These are phyloP conservation scores for Schizopygopsis malacanthus DNA, from an alignment of 2,797 vertebrate species.

Conservation along the genomic window DNA sequence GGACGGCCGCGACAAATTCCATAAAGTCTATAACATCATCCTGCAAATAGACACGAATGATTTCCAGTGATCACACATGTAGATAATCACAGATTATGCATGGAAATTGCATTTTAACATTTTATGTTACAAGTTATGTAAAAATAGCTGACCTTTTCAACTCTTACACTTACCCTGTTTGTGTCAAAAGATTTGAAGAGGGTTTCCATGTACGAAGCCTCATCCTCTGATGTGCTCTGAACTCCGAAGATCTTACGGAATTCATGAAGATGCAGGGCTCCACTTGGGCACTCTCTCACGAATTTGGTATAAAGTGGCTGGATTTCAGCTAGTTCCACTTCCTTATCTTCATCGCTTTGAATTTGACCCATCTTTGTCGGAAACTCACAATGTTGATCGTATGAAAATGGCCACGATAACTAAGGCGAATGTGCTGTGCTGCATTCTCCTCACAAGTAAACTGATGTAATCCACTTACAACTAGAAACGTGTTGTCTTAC, in stretches of 20 bases:
- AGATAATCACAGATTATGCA: constrained; percentile 38
- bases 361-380: constrained; percentile 54
- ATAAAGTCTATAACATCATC: constrained; percentile 68
- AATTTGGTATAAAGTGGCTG: constrained; percentile 65
- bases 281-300: constrained; percentile 65
- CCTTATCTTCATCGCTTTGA: constrained; percentile 46
- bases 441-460: neutral
- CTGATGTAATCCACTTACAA: constrained; percentile 42
- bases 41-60: constrained; percentile 51
- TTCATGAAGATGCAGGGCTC: constrained; percentile 62
- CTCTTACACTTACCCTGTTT: constrained; percentile 56
- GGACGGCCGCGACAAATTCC: constrained; percentile 67
- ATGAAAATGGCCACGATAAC: neutral
- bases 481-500: constrained; percentile 5
- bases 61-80: neutral
- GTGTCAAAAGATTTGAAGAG: constrained; percentile 65
- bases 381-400: constrained; percentile 2
- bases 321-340: constrained; percentile 62
- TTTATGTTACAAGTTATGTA: neutral
- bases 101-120: neutral
- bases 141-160: neutral
- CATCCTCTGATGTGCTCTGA: constrained; percentile 55
- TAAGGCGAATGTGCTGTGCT: neutral
- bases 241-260: constrained; percentile 66
- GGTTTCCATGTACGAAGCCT: constrained; percentile 61